Evolutionary conservation across 2,888 invertebrate species (phyloP), one percentile per base, ranked within the genome.

Genomic region (Metallyticus violacea): DNA sequence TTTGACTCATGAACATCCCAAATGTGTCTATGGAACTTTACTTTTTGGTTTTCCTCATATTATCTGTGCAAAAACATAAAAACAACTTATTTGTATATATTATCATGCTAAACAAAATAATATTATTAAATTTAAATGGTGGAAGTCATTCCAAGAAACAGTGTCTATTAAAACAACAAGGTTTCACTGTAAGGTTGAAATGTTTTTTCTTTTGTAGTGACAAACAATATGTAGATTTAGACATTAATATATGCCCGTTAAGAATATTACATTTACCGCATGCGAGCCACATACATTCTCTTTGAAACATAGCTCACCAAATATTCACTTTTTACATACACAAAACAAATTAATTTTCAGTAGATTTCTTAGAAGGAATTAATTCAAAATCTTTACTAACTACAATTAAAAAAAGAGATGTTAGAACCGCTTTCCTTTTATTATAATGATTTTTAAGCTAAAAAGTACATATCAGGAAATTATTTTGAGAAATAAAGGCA

Each of bases 121-220:
- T n/a, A n/a, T n/a, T n/a, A n/a, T n/a, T n/a, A n/a, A n/a, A n/a
- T n/a, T n/a, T n/a, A n/a, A n/a, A n/a, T n/a, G n/a, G n/a, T n/a
- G n/a, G n/a, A n/a, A 80, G n/a, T 80, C 7, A n/a, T 62, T 2
- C 15, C 15, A 62, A 6, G 25, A 26, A 76, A 62, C 25, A 15
- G 0, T 26, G 26, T 40, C 15, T 3, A 81, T 76, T 2, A 62
- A 26, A 76, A 26, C 6, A 77, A 83, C 83, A 83, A 83, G 83
- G 83, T 83, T 83, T 83, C 29, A 83, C 83, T 83, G 83, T 77
- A 25, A 62, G 15, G 77, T 28, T 83, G 40, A 15, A 62, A 62
- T 62, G 40, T 62, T 62, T 62, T n/a, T 62, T 62, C 40, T 62
- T 62, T 62, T 2, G 83, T 83, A 83, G 83, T 77, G 9, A 76